Conservation (phyloP, 1,140 invertebrate species). For the Apis laboriosa region DNA sequence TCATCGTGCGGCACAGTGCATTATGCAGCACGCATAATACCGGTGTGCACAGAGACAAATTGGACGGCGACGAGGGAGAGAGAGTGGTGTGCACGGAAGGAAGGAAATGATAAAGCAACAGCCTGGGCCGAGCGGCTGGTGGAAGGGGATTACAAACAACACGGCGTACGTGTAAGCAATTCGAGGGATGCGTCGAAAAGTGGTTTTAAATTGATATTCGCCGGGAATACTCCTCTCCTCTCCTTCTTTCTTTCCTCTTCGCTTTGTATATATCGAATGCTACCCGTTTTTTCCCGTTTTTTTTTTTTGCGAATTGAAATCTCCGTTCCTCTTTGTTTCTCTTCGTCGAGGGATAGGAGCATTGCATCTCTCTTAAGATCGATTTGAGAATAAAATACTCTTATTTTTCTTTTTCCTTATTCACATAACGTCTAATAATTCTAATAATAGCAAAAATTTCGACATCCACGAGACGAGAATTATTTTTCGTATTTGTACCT, state of each 20-base stretch:
- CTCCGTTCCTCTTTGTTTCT: no score
- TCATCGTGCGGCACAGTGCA: not conserved
- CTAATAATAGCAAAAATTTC: no score
- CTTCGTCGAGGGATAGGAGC: no score
- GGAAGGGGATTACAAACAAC: constrained; percentile 20
- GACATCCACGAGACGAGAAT: no score
- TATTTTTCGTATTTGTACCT: no score
- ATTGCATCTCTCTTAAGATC: no score
- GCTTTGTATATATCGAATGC: not conserved
- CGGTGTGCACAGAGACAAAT: constrained; percentile 29
- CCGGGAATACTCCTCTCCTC: no score
- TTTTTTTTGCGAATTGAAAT: no score
- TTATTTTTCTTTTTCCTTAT: no score
- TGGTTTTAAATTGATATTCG: constrained; percentile 37
- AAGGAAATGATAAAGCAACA: constrained; percentile 50
- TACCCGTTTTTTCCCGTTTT: no score
- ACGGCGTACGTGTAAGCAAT: constrained; percentile 14
- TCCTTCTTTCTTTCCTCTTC: not conserved
- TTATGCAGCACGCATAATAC: constrained; percentile 36
- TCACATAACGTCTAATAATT: no score
- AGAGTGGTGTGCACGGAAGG: not conserved
- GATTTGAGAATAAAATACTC: no score
- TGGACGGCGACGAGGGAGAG: not conserved
- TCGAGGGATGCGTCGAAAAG: constrained; percentile 33
- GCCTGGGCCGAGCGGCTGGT: not conserved